A percentile compares a stretch with the other conserved stretches of the same genome.
These are phyloP conservation scores for Lucilia cuprina DNA, from an alignment of 1,140 invertebrate genomes.

Conservation along the genomic window DNA sequence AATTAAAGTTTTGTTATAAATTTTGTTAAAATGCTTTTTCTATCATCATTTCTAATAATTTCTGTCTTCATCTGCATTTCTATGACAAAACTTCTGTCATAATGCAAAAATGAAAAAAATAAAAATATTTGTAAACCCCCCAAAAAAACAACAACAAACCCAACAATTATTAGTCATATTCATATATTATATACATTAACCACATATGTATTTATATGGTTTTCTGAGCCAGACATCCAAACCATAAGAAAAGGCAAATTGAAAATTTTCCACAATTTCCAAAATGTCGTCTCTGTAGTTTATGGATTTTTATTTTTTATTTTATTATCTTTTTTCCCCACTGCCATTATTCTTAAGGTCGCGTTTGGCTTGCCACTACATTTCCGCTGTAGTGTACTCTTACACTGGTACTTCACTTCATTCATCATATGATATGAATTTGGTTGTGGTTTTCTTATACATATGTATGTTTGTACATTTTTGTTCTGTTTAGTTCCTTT, in stretches of 20 bases:
- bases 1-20: too few relatives aligned
- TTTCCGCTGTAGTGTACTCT: not conserved
- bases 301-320: not conserved
- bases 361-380: not conserved
- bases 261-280: not conserved
- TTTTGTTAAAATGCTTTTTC: too few relatives aligned
- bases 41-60: too few relatives aligned
- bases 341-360: not conserved
- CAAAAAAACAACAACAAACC: too few relatives aligned
- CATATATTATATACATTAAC: not conserved
- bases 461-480: not conserved
- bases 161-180: too few relatives aligned
- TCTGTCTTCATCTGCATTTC: too few relatives aligned
- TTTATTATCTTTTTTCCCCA: not conserved
- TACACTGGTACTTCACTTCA: not conserved
- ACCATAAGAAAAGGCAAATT: not conserved
- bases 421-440: not conserved
- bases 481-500: too few relatives aligned
- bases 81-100: too few relatives aligned
- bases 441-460: slow-evolving; percentile 1
- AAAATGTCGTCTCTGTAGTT: not conserved
- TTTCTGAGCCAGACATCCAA: not conserved
- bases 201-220: not conserved
- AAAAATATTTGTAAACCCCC: too few relatives aligned
- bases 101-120: too few relatives aligned